Evolutionary conservation across 2,113 vertebrate species (phyloP), one percentile per base, ranked within the genome.

Genomic region (Poecile atricapillus): DNA sequence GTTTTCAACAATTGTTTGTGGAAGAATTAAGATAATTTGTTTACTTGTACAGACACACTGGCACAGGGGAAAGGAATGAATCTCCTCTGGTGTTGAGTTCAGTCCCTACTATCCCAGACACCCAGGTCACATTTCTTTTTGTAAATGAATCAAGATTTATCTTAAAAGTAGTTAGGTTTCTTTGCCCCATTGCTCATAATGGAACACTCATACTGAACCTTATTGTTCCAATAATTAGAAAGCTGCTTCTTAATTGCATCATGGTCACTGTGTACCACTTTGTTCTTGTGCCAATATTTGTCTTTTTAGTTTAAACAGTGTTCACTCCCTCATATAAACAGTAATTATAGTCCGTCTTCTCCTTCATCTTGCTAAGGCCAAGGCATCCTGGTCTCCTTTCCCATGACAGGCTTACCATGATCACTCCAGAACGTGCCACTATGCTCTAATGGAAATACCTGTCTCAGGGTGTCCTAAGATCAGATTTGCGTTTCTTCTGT

Each of bases 171-270:
- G 80, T 78, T 83, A 71, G 96, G 95, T 97, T 97, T 97, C 91
- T 94, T 90, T 97, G 96, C 94, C 89, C 96, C 91, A 94, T 92
- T 96, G 95, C 93, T 95, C 89, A 79, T 87, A 87, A 74, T 95
- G 87, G 89, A 97, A 94, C 94, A 95, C 83, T 96, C 93, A 92
- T 95, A 87, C 80, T 82, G 89, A 91, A 93, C 46, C 37, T 95
- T 81, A 95, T 95, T 97, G 95, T 97, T 96, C 91, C 75, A 44
- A 59, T 89, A 94, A 97, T 95, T 96, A 94, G 93, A 64, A 96
- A 96, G 89, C 89, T 79, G 83, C 69, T 93, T 91, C 94, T 93
- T 95, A 92, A 96, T 94, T 96, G 89, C 87, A 94, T 69, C 93
- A 89, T 68, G 91, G 87, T 82, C 95, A 93, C 87, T 89, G 55